phyloP scores from a whole-genome alignment of 2,888 invertebrate genomes.

The Linnaemya tessellans region DNA sequence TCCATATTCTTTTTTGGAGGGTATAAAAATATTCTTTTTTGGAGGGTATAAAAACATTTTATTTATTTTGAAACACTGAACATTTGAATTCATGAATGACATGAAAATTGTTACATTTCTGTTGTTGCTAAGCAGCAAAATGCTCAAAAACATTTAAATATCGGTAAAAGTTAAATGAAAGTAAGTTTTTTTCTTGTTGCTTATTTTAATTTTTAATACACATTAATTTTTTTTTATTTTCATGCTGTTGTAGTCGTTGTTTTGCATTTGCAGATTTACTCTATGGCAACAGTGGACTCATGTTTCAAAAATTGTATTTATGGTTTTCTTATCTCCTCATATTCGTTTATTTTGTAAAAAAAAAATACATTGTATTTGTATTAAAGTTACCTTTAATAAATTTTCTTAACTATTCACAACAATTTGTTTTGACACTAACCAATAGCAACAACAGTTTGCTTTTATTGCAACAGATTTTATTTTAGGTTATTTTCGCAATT shows the following conservation, averaged over 20 bases:
- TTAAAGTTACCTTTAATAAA: too few relatives aligned
- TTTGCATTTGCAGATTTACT: neutral
- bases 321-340: conserved; percentile 2
- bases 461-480: too few relatives aligned
- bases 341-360: neutral
- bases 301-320: conserved; percentile 31
- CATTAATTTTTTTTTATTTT: neutral
- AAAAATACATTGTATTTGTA: neutral
- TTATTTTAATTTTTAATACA: conserved; percentile 28
- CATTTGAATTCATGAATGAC: neutral
- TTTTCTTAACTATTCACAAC: neutral
- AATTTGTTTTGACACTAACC: too few relatives aligned
- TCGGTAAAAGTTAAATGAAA: conserved; percentile 51
- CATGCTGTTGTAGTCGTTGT: neutral
- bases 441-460: too few relatives aligned
- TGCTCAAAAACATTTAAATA: neutral
- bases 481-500: too few relatives aligned
- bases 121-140: neutral
- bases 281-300: neutral
- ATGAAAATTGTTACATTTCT: neutral
- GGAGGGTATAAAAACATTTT: too few relatives aligned
- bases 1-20: too few relatives aligned
- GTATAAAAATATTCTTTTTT: too few relatives aligned
- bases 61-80: neutral
- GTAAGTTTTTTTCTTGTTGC: conserved; percentile 25